phyloP scores from a whole-genome alignment of 1,140 invertebrate species.

The Psix sp. region DNA sequence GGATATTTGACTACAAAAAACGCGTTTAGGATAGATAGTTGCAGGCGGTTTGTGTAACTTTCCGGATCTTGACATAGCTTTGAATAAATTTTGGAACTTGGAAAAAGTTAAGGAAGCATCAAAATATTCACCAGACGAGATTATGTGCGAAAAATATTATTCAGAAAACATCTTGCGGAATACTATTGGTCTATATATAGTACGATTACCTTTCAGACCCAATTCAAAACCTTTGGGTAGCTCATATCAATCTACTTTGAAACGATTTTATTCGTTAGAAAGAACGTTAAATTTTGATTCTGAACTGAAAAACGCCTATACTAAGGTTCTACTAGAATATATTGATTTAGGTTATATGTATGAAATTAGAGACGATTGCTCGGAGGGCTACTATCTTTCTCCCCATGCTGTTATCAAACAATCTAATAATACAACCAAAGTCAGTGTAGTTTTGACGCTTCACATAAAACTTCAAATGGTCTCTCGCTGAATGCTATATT shows the following conservation, averaged over 20 bases:
- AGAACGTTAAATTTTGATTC: slow-evolving; percentile 1
- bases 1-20: too few relatives aligned
- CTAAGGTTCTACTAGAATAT: slow-evolving; percentile 3
- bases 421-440: slow-evolving; percentile 3
- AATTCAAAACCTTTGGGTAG: slow-evolving; percentile 2
- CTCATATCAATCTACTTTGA: slow-evolving; percentile 1
- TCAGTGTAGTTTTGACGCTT: slow-evolving; percentile 16
- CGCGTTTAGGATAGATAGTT: too few relatives aligned
- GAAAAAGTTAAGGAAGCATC: neutral
- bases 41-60: too few relatives aligned
- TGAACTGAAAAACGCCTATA: neutral
- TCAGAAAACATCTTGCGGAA: neutral
- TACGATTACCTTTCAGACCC: neutral
- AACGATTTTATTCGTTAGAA: slow-evolving; percentile 1
- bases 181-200: neutral
- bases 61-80: too few relatives aligned
- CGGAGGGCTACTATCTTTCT: neutral
- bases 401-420: slow-evolving; percentile 1
- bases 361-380: neutral
- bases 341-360: neutral
- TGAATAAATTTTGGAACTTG: neutral
- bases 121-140: neutral
- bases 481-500: slow-evolving; percentile 5
- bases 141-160: neutral
- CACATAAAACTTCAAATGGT: neutral